A percentile compares a stretch with the other conserved stretches of the same genome.
Conservation (phyloP, 2,113 vertebrate species). For the Ascaphus truei region DNA sequence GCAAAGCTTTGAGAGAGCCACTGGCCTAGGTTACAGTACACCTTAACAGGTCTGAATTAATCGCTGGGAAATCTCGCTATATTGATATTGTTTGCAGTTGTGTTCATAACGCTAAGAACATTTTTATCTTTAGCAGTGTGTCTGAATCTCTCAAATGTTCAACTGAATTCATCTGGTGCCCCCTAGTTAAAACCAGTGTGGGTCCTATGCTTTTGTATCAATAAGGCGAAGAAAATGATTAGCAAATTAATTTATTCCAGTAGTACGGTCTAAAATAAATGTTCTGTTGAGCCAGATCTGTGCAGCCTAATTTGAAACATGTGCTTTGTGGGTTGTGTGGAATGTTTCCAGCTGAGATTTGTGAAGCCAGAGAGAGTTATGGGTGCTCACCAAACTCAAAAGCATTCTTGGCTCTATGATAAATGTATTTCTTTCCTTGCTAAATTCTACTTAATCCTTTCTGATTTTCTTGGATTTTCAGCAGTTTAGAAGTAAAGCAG, state of each 20-base stretch:
- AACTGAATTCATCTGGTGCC: too few species aligned
- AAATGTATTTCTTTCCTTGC: slow-evolving; percentile 52
- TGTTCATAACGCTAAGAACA: too few species aligned
- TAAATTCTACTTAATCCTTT: slow-evolving; percentile 63
- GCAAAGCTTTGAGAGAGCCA: too few species aligned
- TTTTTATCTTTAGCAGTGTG: too few species aligned
- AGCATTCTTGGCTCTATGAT: slow-evolving; percentile 58
- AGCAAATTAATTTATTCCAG: slow-evolving; percentile 40
- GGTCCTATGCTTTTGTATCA: slow-evolving; percentile 1
- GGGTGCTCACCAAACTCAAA: slow-evolving; percentile 56
- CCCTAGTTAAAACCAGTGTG: neutral
- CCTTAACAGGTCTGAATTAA: too few species aligned
- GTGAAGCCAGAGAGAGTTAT: slow-evolving; percentile 55
- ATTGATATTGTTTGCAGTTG: too few species aligned
- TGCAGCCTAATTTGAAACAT: slow-evolving; percentile 58
- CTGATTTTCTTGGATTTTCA: slow-evolving; percentile 57
- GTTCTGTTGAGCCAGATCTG: slow-evolving; percentile 55
- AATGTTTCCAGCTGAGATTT: slow-evolving; percentile 53
- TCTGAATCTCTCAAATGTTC: too few species aligned
- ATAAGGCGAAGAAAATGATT: slow-evolving; percentile 13
- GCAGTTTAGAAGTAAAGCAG: slow-evolving; percentile 47
- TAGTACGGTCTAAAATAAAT: slow-evolving; percentile 52
- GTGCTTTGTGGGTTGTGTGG: slow-evolving; percentile 44
- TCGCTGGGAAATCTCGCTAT: too few species aligned
- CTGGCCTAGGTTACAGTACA: too few species aligned